A percentile compares a stretch with the other conserved stretches of the same genome.
Conservation (phyloP, 1,140 invertebrate genomes). For the Melipona quadrifasciata region DNA sequence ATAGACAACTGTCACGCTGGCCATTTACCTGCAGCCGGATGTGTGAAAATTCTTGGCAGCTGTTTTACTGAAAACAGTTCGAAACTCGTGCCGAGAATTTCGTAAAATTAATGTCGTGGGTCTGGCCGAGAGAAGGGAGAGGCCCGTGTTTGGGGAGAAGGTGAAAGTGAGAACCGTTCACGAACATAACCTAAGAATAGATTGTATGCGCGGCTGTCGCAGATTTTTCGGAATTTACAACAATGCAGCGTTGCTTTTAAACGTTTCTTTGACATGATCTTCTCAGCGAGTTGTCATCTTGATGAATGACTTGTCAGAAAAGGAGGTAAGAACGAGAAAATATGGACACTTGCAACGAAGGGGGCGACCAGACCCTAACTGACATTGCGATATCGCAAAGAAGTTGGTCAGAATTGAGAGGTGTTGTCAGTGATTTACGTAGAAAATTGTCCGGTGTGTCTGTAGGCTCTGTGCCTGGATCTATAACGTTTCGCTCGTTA, state of each 20-base stretch:
- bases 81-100: slow-evolving; percentile 21
- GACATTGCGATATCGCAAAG: slow-evolving; percentile 61
- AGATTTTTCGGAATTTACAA: neutral
- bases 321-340: slow-evolving; percentile 24
- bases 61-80: neutral
- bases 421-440: slow-evolving; percentile 91
- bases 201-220: slow-evolving; percentile 10
- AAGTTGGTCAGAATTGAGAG: slow-evolving; percentile 91
- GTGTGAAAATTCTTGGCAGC: neutral
- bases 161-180: slow-evolving; percentile 62
- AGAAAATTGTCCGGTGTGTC: slow-evolving; percentile 89
- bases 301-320: slow-evolving; percentile 40
- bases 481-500: slow-evolving; percentile 89
- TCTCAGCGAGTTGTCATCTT: slow-evolving; percentile 9
- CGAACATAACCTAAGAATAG: slow-evolving; percentile 68
- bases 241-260: slow-evolving; percentile 10
- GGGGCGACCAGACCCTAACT: slow-evolving; percentile 41
- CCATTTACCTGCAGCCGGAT: neutral
- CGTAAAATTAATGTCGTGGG: slow-evolving; percentile 58
- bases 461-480: slow-evolving; percentile 88
- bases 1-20: slow-evolving; percentile 57
- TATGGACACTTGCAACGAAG: slow-evolving; percentile 68
- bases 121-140: slow-evolving; percentile 46
- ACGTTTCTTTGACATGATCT: slow-evolving; percentile 46
- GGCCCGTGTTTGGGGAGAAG: slow-evolving; percentile 49